Evolutionary conservation across 2,797 vertebrate species (phyloP).

Genomic region (Knipowitschia caucasica): DNA sequence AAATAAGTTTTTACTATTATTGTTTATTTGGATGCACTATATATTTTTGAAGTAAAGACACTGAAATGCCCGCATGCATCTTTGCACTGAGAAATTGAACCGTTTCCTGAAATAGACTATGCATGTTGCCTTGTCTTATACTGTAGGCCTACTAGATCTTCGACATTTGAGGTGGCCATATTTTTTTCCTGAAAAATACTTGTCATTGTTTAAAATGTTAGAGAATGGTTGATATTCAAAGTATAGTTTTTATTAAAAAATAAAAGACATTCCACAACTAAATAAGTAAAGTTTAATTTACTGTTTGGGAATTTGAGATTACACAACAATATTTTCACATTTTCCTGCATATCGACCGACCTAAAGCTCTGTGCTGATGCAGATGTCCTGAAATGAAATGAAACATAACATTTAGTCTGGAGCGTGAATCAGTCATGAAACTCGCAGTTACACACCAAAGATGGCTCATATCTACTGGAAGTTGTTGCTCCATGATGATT

Average conservation of each 20-base stretch:
- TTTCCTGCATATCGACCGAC: background rate
- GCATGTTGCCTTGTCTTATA: slow-evolving; percentile 69
- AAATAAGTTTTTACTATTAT: slow-evolving; percentile 41
- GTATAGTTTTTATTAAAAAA: slow-evolving; percentile 28
- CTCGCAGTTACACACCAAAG: slow-evolving; percentile 49
- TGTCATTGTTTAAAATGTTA: slow-evolving; percentile 31
- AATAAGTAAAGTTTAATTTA: background rate
- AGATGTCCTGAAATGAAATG: slow-evolving; percentile 65
- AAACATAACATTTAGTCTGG: background rate
- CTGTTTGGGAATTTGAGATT: background rate
- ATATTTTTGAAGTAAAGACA: slow-evolving; percentile 38
- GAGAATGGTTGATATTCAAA: slow-evolving; percentile 34
- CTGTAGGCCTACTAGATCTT: slow-evolving; percentile 30
- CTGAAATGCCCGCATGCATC: slow-evolving; percentile 51
- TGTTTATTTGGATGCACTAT: slow-evolving; percentile 61
- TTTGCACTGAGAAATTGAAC: slow-evolving; percentile 57
- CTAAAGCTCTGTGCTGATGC: slow-evolving; percentile 64
- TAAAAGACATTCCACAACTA: slow-evolving; percentile 11
- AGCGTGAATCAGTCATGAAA: background rate
- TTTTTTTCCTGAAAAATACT: slow-evolving; percentile 36
- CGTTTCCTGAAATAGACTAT: slow-evolving; percentile 59
- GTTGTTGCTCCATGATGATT: slow-evolving; percentile 50
- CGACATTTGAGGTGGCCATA: background rate
- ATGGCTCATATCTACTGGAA: slow-evolving; percentile 41
- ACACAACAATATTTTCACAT: background rate